A percentile compares a stretch with the other conserved stretches of the same genome.
phyloP scores from a whole-genome alignment of 2,888 invertebrate species.

The Nipponacmea schrenckii region DNA sequence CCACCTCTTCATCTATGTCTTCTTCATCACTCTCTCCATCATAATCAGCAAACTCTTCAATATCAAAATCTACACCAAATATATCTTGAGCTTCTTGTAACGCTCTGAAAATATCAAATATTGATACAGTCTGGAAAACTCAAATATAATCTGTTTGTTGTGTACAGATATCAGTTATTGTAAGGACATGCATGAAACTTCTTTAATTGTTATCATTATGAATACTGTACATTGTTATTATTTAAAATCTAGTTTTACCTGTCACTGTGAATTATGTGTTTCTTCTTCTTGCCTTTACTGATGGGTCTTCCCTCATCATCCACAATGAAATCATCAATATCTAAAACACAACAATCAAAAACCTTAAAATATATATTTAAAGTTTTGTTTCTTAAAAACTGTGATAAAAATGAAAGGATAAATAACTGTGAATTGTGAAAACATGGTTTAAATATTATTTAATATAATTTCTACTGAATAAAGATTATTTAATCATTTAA shows the following conservation, averaged over 20 bases:
- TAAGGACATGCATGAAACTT: too few relatives aligned
- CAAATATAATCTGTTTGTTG: too few relatives aligned
- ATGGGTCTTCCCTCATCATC: conserved; percentile 80
- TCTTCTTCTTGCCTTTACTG: conserved; percentile 60
- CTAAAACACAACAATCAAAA: conserved; percentile 49
- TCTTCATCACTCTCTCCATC: conserved; percentile 63
- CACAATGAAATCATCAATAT: conserved; percentile 95
- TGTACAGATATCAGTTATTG: too few relatives aligned
- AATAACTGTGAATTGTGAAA: background rate
- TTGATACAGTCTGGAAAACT: too few relatives aligned
- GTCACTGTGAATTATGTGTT: conserved; percentile 64
- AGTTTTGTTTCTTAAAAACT: background rate
- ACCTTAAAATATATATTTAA: background rate
- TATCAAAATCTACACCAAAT: conserved; percentile 96
- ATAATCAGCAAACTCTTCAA: conserved; percentile 69
- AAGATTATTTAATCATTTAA: too few relatives aligned
- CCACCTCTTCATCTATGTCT: conserved; percentile 63
- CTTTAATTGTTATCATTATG: too few relatives aligned
- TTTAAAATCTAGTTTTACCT: too few relatives aligned
- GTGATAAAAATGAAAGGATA: background rate
- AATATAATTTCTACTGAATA: background rate
- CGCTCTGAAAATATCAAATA: conserved; percentile 72
- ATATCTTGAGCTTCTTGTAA: conserved; percentile 98
- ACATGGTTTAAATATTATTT: background rate
- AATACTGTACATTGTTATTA: too few relatives aligned